Percentiles rank a stretch among this genome's conserved stretches.
phyloP scores from a whole-genome alignment of 2,888 invertebrate species.

The Eugnorisma glareosa region DNA sequence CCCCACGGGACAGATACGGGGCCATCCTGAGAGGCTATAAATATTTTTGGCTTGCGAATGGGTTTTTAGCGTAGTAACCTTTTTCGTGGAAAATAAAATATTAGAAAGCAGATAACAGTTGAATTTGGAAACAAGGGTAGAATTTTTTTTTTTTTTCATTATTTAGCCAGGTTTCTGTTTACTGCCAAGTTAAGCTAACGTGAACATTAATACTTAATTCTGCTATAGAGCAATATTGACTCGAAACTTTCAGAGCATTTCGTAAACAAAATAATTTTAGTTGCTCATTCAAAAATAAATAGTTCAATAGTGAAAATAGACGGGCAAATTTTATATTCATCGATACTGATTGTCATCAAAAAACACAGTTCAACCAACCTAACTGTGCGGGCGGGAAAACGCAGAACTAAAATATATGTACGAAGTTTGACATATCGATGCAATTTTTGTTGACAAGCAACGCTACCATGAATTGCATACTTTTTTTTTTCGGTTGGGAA shows the following conservation, averaged over 20 bases:
- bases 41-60: constrained; percentile 60
- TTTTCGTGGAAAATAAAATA: constrained; percentile 55
- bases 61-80: constrained; percentile 46
- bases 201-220: background rate
- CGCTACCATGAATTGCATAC: too few relatives aligned
- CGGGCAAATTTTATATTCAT: background rate
- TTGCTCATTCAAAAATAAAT: background rate
- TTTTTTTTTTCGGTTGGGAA: too few relatives aligned
- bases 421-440: too few relatives aligned
- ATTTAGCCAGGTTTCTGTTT: background rate
- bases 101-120: constrained; percentile 40
- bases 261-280: background rate
- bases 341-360: background rate
- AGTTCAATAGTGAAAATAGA: background rate
- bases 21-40: constrained; percentile 60
- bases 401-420: too few relatives aligned
- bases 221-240: background rate
- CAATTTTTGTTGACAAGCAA: too few relatives aligned
- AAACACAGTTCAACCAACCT: background rate
- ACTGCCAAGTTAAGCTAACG: background rate
- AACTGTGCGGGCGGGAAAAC: too few relatives aligned
- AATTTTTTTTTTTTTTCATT: constrained; percentile 2
- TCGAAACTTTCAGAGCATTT: background rate
- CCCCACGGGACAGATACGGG: constrained; percentile 50
- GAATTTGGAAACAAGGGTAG: constrained; percentile 17